phyloP scores from a whole-genome alignment of 2,888 invertebrate genomes.

The Bombylius major region DNA sequence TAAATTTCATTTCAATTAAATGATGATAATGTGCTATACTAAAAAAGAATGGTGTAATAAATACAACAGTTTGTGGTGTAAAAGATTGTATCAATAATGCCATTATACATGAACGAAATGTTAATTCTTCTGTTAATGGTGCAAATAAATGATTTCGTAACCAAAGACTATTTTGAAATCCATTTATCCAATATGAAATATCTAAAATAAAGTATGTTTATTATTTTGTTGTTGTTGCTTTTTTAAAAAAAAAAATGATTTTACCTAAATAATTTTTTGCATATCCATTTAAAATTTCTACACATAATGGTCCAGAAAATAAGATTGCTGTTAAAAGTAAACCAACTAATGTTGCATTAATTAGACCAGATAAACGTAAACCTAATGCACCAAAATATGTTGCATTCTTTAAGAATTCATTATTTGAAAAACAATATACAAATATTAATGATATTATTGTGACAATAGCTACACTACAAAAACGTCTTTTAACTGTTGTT shows the following conservation, averaged over 20 bases:
- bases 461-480: slow-evolving; percentile 72
- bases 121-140: slow-evolving; percentile 90
- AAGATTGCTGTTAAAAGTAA: slow-evolving; percentile 64
- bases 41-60: slow-evolving; percentile 81
- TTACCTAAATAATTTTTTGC: slow-evolving; percentile 36
- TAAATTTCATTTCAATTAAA: slow-evolving; percentile 63
- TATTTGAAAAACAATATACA: slow-evolving; percentile 57
- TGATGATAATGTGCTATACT: slow-evolving; percentile 92
- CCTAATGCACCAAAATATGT: slow-evolving; percentile 62
- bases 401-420: slow-evolving; percentile 46
- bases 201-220: slow-evolving; percentile 37
- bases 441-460: slow-evolving; percentile 68
- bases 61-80: slow-evolving; percentile 57
- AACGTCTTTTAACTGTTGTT: slow-evolving; percentile 72
- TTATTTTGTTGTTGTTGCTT: background rate
- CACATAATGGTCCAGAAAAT: slow-evolving; percentile 70
- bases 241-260: background rate
- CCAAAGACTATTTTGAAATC: slow-evolving; percentile 66
- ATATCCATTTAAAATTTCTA: slow-evolving; percentile 55
- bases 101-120: slow-evolving; percentile 90
- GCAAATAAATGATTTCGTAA: slow-evolving; percentile 81
- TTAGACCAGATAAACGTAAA: slow-evolving; percentile 55
- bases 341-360: slow-evolving; percentile 61
- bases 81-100: slow-evolving; percentile 78
- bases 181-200: slow-evolving; percentile 57